Base-by-base conservation (phyloP, 1,140 invertebrate species). In the Phortica variegata region DNA sequence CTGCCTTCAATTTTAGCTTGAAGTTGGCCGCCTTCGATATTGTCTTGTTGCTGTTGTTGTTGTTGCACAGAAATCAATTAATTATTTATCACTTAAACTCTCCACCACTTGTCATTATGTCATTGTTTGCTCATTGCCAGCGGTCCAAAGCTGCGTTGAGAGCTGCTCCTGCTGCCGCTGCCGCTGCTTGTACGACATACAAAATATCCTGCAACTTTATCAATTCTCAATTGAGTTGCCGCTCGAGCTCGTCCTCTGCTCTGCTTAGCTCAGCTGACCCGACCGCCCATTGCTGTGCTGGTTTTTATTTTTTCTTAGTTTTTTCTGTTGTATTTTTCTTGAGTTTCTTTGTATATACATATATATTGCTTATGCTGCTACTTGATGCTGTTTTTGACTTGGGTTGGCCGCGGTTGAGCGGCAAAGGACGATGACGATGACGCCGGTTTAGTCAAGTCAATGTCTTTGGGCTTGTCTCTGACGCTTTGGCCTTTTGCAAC, bases 11-110 rank as follows among this genome's bases (percentile, higher is more conserved):
- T n/a, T n/a, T n/a, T n/a, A n/a, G n/a, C n/a, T n/a, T n/a, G n/a
- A n/a, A n/a, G n/a, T n/a, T n/a, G n/a, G n/a, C n/a, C n/a, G n/a
- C 13, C 17, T 34, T 43, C 10, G 26, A 10, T 15, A 29, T 33
- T 48, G 40, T 38, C 42, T 47, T 37, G 39, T 43, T 51, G 48
- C 58, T 40, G 59, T 52, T 52, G 57, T 61, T 52, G 58, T 68
- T 69, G 65, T 65, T 68, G 60, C 62, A 73, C 60, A 68, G 60
- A 68, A 68, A 73, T 73, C 70, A 73, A 73, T 73, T 73, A 73
- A 73, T 73, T 73, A 73, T 73, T 73, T 73, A 73, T 73, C 70
- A 73, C 70, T 73, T 73, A 73, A 73, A 73, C 65, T 73, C 69
- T 70, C 62, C 70, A 60, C 65, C 61, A 73, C 70, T 73, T 73